Evolutionary conservation across 2,888 invertebrate species (phyloP), one percentile per base, ranked within the genome.

Genomic region (Chrysina gloriosa): DNA sequence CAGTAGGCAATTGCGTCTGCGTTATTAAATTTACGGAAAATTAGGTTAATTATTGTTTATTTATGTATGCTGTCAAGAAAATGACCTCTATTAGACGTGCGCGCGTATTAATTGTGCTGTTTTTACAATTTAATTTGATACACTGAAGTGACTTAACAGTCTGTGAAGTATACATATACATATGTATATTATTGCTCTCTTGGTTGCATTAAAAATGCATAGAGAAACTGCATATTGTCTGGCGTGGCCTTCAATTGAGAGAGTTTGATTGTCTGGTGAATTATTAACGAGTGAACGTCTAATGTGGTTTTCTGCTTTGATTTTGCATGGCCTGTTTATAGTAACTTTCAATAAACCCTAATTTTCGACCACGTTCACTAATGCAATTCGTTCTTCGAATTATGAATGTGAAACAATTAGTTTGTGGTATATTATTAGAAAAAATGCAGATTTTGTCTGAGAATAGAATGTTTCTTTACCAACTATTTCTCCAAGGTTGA

Each of bases 31-130:
- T 50, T 50, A 50, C 27, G 27, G 3, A 16, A 50, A 50, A 50
- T 50, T 29, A 50, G 50, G 50, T 50, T 50, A 50, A 50, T 50
- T 50, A 29, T 29, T 16, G n/a, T 29, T 27, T 27, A 50, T 50
- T 50, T 50, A 50, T 16, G 16, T n/a, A 11, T 29, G 6, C 14
- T 45, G 21, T 21, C 9, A 45, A 21, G 21, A 21, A 45, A 45
- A 21, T 19, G 45, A 27, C 50, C 50, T 50, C 14, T n/a, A 50
- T 50, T 29, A 50, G 14, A 7, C 9, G 21, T 50, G 29, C 9
- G 16, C 11, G 21, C 29, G 7, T 27, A 50, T 27, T 50, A 25
- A 45, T 50, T 16, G 14, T 21, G 11, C 29, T 50, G 11, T 1
- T 50, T 16, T 4, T 29, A 9, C 45, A 9, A 21, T 3, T 23